Conservation (phyloP, 2,888 invertebrate genomes). For the Drosophila putrida region DNA sequence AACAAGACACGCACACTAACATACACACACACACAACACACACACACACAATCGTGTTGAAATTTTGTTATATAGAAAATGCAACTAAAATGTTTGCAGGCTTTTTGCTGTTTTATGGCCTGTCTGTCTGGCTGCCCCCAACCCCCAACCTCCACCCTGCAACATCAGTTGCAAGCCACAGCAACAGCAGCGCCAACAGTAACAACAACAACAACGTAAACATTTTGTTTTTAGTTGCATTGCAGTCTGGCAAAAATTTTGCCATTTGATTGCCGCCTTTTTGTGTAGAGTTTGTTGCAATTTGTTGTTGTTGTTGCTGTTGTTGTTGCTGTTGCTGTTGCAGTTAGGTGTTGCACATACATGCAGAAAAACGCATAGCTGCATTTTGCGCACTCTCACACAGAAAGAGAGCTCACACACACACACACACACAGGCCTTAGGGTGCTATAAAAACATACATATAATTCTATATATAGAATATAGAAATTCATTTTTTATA, state of each 20-base stretch:
- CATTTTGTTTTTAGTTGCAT: slow-evolving; percentile 66
- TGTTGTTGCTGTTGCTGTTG: slow-evolving; percentile 36
- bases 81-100: slow-evolving; percentile 77
- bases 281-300: slow-evolving; percentile 65
- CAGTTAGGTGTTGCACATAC: slow-evolving; percentile 66
- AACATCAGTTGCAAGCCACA: slow-evolving; percentile 31
- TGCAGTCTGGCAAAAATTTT: slow-evolving; percentile 78
- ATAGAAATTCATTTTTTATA: slow-evolving; percentile 43
- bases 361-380: slow-evolving; percentile 72
- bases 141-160: neutral
- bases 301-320: slow-evolving; percentile 37
- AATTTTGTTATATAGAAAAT: slow-evolving; percentile 69
- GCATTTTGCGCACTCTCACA: slow-evolving; percentile 60
- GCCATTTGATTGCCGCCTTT: slow-evolving; percentile 74
- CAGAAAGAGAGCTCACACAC: slow-evolving; percentile 44
- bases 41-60: slow-evolving; percentile 18
- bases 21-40: slow-evolving; percentile 8
- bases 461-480: slow-evolving; percentile 38
- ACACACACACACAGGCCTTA: slow-evolving; percentile 37
- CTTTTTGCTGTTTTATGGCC: slow-evolving; percentile 74
- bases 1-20: slow-evolving; percentile 9
- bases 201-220: slow-evolving; percentile 11
- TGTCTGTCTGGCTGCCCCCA: slow-evolving; percentile 61
- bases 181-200: slow-evolving; percentile 9
- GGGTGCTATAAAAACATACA: slow-evolving; percentile 40